Evolutionary conservation across 2,888 invertebrate genomes (phyloP).

Genomic region (Cerastis leucographa): DNA sequence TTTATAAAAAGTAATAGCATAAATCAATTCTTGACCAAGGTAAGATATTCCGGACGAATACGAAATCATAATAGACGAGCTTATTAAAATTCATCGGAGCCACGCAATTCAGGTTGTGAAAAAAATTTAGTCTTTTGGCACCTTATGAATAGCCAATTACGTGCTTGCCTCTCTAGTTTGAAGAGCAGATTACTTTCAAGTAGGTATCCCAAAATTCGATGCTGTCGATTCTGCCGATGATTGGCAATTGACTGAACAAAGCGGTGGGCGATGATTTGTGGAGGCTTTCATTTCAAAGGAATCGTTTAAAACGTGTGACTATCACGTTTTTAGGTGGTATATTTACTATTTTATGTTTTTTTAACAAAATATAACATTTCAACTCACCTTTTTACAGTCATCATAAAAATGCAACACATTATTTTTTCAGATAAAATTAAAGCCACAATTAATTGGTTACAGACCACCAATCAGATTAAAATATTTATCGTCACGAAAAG

Average conservation of each 20-base stretch:
- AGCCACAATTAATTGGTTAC: conserved; percentile 88
- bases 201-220: conserved; percentile 34
- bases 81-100: conserved; percentile 80
- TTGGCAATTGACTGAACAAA: conserved; percentile 42
- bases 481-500: conserved; percentile 89
- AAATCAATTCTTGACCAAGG: conserved; percentile 80
- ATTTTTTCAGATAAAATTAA: conserved; percentile 77
- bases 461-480: conserved; percentile 89
- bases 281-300: conserved; percentile 10
- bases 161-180: conserved; percentile 41
- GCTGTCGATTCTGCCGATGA: conserved; percentile 34
- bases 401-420: conserved; percentile 49
- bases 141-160: conserved; percentile 66
- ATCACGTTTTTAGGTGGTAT: conserved; percentile 3
- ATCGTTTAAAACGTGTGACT: conserved; percentile 12
- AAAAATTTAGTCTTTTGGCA: conserved; percentile 73
- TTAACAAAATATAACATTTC: background rate
- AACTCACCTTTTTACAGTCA: conserved; percentile 2
- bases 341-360: background rate
- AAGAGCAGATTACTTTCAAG: conserved; percentile 50
- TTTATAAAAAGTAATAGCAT: conserved; percentile 79
- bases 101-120: conserved; percentile 76
- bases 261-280: conserved; percentile 24
- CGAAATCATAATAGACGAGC: conserved; percentile 77
- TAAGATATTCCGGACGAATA: conserved; percentile 77